phyloP scores from a whole-genome alignment of 2,888 invertebrate species.

The Lottia scabra region DNA sequence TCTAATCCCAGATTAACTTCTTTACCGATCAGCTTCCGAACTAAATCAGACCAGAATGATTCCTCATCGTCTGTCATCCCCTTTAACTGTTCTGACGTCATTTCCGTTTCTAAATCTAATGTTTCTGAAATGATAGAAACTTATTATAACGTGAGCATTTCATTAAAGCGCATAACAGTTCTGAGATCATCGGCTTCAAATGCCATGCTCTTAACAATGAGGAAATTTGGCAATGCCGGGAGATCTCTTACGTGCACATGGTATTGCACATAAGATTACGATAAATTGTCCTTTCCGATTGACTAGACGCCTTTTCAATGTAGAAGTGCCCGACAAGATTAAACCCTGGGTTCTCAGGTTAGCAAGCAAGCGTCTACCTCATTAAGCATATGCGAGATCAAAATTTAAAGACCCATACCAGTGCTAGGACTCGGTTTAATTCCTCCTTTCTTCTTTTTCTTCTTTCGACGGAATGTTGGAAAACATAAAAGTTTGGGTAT shows the following conservation, averaged over 20 bases:
- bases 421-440: neutral
- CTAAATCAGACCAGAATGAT: constrained; percentile 42
- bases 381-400: no score
- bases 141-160: no score
- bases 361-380: no score
- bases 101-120: constrained; percentile 12
- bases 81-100: constrained; percentile 20
- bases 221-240: no score
- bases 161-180: neutral
- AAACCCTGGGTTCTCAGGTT: no score
- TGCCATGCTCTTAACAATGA: no score
- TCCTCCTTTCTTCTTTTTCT: constrained; percentile 18
- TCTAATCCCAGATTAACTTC: constrained; percentile 34
- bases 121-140: constrained; percentile 6
- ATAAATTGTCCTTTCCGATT: no score
- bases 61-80: constrained; percentile 28
- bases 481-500: constrained; percentile 31
- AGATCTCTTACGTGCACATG: no score
- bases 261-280: no score
- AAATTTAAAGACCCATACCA: neutral
- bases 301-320: no score
- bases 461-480: constrained; percentile 31
- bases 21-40: constrained; percentile 30
- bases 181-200: no score
- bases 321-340: no score